Base-by-base conservation (phyloP, 2,113 vertebrate genomes). In the Pollachius pollachius region DNA sequence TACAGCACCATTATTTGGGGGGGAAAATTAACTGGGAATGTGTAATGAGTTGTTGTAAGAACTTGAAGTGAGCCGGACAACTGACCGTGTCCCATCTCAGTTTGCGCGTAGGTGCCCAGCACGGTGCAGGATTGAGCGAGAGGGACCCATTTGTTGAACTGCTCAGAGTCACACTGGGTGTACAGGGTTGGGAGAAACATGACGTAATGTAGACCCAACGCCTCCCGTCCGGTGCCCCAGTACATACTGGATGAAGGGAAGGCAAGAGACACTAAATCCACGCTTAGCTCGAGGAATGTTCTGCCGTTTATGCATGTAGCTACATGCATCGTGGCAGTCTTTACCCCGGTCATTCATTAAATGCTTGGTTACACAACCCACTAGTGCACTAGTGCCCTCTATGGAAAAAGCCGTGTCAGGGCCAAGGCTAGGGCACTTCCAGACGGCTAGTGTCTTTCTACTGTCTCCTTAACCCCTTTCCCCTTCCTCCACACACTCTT, bases 71-170 rank as follows among this genome's bases (percentile, higher is more conserved):
- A 48, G 5, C 8, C 8, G 41, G 41, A 81, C 68, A 88, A 99
- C 97, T 98, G 92, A 99, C 97, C 96, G 90, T 99, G 97, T 83
- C 95, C 97, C 91, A 99, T 59, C 84, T 99, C 97, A 71, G 96
- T 98, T 90, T 98, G 97, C 83, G 94, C 95, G 82, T 98, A 99
- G 76, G 97, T 98, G 91, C 97, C 97, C 86, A 96, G 30, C 85
- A 88, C 94, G 87, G 92, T 77, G 86, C 89, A 88, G 83, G 85
- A 92, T 76, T 52, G 17, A 65, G 91, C 82, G 75, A 94, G 82
- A 48, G 82, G 91, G 84, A 96, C 87, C 96, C 97, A 99, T 85
- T 96, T 96, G 90, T 88, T 70, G 79, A 86, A 75, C 93, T 99
- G 97, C 84, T 95, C 84, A 86, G 84, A 82, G 83, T 92, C 93